Conservation (phyloP, 2,797 vertebrate genomes). For the Sebastes wilsoni region DNA sequence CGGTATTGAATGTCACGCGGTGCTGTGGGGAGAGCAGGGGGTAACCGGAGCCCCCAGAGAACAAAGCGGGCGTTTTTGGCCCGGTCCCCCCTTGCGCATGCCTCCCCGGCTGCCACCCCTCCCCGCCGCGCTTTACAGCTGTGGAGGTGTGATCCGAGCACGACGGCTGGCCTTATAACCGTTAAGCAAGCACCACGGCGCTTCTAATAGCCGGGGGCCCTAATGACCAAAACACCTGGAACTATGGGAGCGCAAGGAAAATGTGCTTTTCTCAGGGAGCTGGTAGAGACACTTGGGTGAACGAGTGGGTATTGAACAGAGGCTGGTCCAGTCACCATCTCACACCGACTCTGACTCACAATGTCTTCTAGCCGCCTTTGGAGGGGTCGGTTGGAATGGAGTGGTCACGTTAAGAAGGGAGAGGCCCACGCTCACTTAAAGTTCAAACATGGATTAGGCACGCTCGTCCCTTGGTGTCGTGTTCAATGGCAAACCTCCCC, state of each 20-base stretch:
- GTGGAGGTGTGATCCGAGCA: constrained; percentile 88
- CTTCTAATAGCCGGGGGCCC: constrained; percentile 67
- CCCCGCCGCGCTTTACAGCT: constrained; percentile 84
- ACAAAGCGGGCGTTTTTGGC: constrained; percentile 89
- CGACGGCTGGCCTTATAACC: constrained; percentile 77
- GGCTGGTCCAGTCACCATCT: constrained; percentile 10
- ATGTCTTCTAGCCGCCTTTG: constrained; percentile 29
- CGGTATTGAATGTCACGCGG: constrained; percentile 86
- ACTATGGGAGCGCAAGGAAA: constrained; percentile 41
- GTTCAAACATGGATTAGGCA: constrained; percentile 81
- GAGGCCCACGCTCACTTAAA: constrained; percentile 71
- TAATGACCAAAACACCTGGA: constrained; percentile 87
- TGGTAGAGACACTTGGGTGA: constrained; percentile 10
- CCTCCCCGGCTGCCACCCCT: constrained; percentile 77
- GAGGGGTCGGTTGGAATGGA: constrained; percentile 45
- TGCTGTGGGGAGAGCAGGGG: constrained; percentile 77
- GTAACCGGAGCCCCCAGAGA: constrained; percentile 88
- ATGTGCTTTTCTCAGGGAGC: constrained; percentile 63
- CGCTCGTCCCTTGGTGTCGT: constrained; percentile 77
- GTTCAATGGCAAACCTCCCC: constrained; percentile 70
- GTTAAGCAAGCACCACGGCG: constrained; percentile 74
- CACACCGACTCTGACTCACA: constrained; percentile 29
- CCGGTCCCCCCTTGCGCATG: constrained; percentile 84
- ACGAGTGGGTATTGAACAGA: constrained; percentile 25
- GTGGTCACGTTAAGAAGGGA: constrained; percentile 65